A percentile compares a stretch with the other conserved stretches of the same genome.
These are phyloP conservation scores for Apomyelois bistriatella DNA, from an alignment of 2,888 invertebrate species.

Conservation along the genomic window DNA sequence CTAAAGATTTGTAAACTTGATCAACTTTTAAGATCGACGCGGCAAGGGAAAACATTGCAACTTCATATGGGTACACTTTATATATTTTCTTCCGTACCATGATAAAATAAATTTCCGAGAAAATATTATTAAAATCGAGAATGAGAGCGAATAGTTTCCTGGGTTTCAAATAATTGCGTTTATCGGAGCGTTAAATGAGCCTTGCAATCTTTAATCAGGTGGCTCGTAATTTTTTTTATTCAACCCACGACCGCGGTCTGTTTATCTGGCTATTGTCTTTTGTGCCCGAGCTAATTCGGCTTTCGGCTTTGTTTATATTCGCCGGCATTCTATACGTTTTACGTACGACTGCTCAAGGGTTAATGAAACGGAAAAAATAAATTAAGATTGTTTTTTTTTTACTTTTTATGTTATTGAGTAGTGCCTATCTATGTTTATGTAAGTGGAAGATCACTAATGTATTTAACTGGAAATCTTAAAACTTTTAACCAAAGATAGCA, in stretches of 20 bases:
- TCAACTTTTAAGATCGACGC: too few species aligned
- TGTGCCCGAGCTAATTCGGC: constrained; percentile 19
- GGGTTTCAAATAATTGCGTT: constrained; percentile 60
- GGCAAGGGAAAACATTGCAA: too few species aligned
- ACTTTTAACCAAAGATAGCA: too few species aligned
- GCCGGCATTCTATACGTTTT: neutral
- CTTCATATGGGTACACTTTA: too few species aligned
- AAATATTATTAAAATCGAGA: constrained; percentile 42
- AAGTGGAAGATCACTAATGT: too few species aligned
- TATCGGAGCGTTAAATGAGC: constrained; percentile 74
- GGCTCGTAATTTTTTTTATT: constrained; percentile 22
- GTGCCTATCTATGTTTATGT: too few species aligned
- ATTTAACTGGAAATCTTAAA: too few species aligned
- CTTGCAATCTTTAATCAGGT: constrained; percentile 65
- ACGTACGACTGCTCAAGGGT: neutral
- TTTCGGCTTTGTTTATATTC: constrained; percentile 12
- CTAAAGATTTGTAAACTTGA: too few species aligned
- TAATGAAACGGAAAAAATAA: neutral
- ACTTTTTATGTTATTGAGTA: too few species aligned
- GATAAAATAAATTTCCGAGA: constrained; percentile 17
- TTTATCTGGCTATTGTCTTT: constrained; percentile 26
- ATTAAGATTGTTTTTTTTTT: too few species aligned
- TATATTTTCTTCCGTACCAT: neutral
- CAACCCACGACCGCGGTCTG: constrained; percentile 40
- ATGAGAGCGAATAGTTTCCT: constrained; percentile 34